These are phyloP conservation scores for western clawed frog (Xenopus tropicalis) DNA, from an alignment of 2,113 vertebrate species.

Conservation along the genomic window DNA sequence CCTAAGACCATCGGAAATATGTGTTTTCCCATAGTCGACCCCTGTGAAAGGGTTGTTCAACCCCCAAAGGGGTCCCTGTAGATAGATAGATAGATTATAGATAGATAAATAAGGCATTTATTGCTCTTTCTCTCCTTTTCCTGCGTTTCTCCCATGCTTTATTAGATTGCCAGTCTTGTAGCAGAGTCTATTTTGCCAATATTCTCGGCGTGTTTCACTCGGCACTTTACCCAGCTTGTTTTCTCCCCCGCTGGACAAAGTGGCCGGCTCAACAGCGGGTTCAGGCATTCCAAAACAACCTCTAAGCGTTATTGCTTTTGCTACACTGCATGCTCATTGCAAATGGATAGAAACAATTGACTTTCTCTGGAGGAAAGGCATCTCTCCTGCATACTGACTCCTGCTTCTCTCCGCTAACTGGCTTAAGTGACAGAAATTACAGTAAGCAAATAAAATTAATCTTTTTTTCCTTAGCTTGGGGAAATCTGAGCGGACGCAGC, in stretches of 20 bases:
- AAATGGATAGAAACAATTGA: slow-evolving; percentile 5
- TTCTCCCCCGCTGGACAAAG: slow-evolving; percentile 6
- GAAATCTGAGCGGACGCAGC: background rate
- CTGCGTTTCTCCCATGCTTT: background rate
- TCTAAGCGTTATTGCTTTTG: slow-evolving; percentile 8
- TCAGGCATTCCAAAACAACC: background rate
- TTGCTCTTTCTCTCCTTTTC: background rate
- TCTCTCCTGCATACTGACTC: background rate
- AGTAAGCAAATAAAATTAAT: background rate
- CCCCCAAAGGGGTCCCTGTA: no score
- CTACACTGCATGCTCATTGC: background rate
- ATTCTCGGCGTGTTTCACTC: slow-evolving; percentile 7
- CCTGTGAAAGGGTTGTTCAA: no score
- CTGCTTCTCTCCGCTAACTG: slow-evolving; percentile 8
- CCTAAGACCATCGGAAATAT: no score
- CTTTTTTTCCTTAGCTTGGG: background rate
- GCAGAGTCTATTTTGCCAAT: slow-evolving; percentile 20
- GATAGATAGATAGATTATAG: no score
- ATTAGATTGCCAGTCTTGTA: background rate
- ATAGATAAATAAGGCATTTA: background rate
- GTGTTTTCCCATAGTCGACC: no score
- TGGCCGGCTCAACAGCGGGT: slow-evolving; percentile 9
- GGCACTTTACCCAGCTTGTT: slow-evolving; percentile 24
- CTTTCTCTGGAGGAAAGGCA: background rate
- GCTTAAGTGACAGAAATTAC: background rate